Evolutionary conservation across 2,888 invertebrate genomes (phyloP).

Genomic region (Caradrina kadenii): DNA sequence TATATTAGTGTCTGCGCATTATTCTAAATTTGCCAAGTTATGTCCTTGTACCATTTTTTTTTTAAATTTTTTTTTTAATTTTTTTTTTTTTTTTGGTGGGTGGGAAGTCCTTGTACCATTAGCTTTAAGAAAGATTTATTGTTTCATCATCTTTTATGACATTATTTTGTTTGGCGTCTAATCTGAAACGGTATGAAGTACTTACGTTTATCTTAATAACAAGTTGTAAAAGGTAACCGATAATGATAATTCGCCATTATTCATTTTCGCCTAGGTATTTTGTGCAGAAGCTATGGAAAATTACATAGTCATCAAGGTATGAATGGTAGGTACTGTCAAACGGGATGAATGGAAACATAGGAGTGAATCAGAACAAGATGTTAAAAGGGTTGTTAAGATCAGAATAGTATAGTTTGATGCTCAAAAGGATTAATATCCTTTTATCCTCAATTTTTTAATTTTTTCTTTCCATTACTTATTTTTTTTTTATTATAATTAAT

Average conservation of each 20-base stretch:
- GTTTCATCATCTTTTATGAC: slow-evolving; percentile 16
- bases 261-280: slow-evolving; percentile 12
- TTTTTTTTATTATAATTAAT: too few relatives aligned
- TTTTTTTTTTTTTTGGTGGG: too few relatives aligned
- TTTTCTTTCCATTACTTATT: too few relatives aligned
- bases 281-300: not conserved
- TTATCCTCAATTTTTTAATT: too few relatives aligned
- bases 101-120: not conserved
- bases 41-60: not conserved
- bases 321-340: too few relatives aligned
- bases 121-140: not conserved
- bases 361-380: too few relatives aligned
- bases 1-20: not conserved
- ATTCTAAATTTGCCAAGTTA: not conserved
- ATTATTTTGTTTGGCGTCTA: slow-evolving; percentile 17
- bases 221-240: slow-evolving; percentile 24
- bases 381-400: too few relatives aligned
- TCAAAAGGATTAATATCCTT: too few relatives aligned
- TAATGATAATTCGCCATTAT: slow-evolving; percentile 5
- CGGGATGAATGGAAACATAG: too few relatives aligned
- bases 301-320: not conserved
- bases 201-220: slow-evolving; percentile 30
- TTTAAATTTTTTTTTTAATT: too few relatives aligned
- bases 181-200: slow-evolving; percentile 21
- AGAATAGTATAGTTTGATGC: too few relatives aligned